Evolutionary conservation across 2,797 vertebrate genomes (phyloP).

Genomic region (Glossophaga mutica): DNA sequence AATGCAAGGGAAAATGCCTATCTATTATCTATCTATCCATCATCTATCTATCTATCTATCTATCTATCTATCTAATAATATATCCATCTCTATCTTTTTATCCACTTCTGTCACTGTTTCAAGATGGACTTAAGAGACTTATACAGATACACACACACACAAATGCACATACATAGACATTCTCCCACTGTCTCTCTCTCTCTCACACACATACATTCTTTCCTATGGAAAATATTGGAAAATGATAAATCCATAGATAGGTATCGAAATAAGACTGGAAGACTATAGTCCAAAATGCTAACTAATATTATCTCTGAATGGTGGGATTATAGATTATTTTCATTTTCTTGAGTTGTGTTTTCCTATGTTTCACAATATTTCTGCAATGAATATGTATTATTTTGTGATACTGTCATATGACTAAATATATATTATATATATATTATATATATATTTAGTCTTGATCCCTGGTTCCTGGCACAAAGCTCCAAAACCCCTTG

Average conservation of each 20-base stretch:
- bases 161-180: neutral
- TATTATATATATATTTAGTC: neutral
- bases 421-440: neutral
- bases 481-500: neutral
- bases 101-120: neutral
- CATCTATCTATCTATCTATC: neutral
- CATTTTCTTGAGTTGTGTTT: slow-evolving; percentile 2
- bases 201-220: neutral
- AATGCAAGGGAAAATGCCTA: neutral
- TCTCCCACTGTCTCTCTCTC: neutral
- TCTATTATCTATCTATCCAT: neutral
- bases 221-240: neutral
- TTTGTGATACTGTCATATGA: neutral
- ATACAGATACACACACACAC: neutral
- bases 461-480: neutral
- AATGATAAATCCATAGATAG: neutral
- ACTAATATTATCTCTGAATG: neutral
- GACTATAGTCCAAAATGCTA: neutral
- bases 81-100: neutral
- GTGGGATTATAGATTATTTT: neutral
- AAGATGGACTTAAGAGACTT: neutral
- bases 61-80: neutral
- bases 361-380: neutral
- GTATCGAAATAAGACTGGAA: slow-evolving; percentile 2
- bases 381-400: neutral